Evolutionary conservation across 1,140 invertebrate genomes (phyloP).

Genomic region (Papilio polytes): DNA sequence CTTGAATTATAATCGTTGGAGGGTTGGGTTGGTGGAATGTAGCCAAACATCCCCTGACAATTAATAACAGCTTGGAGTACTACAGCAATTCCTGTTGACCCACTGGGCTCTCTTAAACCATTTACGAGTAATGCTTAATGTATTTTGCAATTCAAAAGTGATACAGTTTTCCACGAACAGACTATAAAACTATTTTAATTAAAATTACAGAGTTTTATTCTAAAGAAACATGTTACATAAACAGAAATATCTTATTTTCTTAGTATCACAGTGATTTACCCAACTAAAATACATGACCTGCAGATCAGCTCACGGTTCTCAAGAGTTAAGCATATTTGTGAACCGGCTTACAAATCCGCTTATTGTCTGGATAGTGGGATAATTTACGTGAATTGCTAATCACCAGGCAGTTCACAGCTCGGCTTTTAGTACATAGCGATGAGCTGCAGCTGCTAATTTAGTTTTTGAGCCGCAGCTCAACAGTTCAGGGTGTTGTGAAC

Average conservation of each 20-base stretch:
- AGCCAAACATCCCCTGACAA: slow-evolving; percentile 4
- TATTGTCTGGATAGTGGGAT: no score
- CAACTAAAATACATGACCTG: no score
- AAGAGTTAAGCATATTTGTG: no score
- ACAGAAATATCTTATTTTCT: not conserved
- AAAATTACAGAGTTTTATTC: not conserved
- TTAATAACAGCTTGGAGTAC: not conserved
- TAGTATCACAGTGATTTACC: not conserved
- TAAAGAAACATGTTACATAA: not conserved
- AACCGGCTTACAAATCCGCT: no score
- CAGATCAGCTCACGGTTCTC: no score
- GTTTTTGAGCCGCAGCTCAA: no score
- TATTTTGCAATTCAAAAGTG: not conserved
- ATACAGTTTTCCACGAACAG: not conserved
- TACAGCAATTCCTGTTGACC: not conserved
- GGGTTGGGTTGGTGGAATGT: not conserved
- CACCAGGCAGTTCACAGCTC: no score
- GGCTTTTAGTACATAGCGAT: no score
- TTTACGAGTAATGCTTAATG: not conserved
- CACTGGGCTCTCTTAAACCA: not conserved
- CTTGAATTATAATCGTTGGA: slow-evolving; percentile 2
- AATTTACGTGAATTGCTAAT: no score
- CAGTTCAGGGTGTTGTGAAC: no score
- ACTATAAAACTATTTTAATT: not conserved
- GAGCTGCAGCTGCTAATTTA: no score